phyloP scores from a whole-genome alignment of 2,113 vertebrate genomes.

The Platysteira castanea region DNA sequence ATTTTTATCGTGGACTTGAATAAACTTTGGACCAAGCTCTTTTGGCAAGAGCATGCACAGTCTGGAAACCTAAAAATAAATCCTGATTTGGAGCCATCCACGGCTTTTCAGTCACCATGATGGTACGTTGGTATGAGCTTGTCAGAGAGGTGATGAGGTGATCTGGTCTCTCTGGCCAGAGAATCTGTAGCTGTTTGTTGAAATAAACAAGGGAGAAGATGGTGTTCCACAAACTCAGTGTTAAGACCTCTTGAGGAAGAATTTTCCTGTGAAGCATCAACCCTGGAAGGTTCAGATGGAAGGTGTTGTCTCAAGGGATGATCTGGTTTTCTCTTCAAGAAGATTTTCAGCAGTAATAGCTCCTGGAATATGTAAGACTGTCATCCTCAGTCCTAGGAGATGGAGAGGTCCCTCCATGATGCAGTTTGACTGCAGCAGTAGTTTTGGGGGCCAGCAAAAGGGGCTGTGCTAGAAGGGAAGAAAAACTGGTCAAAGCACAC shows the following conservation, averaged over 20 bases:
- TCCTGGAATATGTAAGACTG: neutral
- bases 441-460: neutral
- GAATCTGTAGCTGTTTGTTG: neutral
- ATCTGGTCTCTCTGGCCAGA: neutral
- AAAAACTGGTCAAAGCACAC: neutral
- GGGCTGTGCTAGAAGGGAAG: neutral
- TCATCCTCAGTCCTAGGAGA: neutral
- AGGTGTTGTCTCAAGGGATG: neutral
- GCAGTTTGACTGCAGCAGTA: neutral
- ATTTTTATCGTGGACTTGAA: slow-evolving; percentile 56
- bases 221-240: neutral
- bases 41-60: slow-evolving; percentile 41
- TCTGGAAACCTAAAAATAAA: slow-evolving; percentile 58
- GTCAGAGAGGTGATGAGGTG: neutral
- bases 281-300: neutral
- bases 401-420: neutral
- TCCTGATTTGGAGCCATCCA: slow-evolving; percentile 8
- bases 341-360: neutral
- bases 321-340: neutral
- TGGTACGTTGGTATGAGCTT: neutral
- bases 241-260: neutral
- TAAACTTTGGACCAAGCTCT: slow-evolving; percentile 51
- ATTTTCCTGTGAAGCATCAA: neutral
- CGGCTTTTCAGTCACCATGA: slow-evolving; percentile 21
- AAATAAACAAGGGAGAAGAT: neutral